phyloP scores from a whole-genome alignment of 2,888 invertebrate genomes.

The Gymnocheta viridis region DNA sequence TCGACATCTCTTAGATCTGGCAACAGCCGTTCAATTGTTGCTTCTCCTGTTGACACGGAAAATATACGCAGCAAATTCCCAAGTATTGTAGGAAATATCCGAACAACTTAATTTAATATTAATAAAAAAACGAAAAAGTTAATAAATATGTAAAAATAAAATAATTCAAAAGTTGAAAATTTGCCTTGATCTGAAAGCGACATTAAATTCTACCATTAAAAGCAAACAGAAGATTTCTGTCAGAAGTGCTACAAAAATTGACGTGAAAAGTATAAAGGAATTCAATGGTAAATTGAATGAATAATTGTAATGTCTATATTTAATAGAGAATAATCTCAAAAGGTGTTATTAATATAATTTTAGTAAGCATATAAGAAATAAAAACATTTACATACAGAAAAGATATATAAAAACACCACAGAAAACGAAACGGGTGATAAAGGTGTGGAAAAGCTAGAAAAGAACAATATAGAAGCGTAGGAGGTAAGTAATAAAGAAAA shows the following conservation, averaged over 20 bases:
- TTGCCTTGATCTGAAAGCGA: not conserved
- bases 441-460: slow-evolving; percentile 24
- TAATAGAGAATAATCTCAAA: not conserved
- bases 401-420: slow-evolving; percentile 12
- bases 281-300: not conserved
- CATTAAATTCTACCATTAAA: not conserved
- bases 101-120: not conserved
- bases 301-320: not conserved
- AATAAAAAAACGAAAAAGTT: not conserved
- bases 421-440: slow-evolving; percentile 55
- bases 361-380: not conserved
- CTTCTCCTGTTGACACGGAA: slow-evolving; percentile 54
- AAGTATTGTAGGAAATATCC: not conserved
- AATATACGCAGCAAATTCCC: slow-evolving; percentile 55
- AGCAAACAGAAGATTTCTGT: not conserved
- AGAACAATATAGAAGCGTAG: slow-evolving; percentile 56
- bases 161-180: not conserved
- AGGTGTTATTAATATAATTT: not conserved
- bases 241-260: not conserved
- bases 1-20: not conserved
- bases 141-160: not conserved
- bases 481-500: slow-evolving; percentile 59
- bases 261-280: not conserved
- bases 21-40: slow-evolving; percentile 52
- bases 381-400: slow-evolving; percentile 22